Evolutionary conservation across 2,797 vertebrate genomes (phyloP).

Genomic region (Pseudochromis fuscus): DNA sequence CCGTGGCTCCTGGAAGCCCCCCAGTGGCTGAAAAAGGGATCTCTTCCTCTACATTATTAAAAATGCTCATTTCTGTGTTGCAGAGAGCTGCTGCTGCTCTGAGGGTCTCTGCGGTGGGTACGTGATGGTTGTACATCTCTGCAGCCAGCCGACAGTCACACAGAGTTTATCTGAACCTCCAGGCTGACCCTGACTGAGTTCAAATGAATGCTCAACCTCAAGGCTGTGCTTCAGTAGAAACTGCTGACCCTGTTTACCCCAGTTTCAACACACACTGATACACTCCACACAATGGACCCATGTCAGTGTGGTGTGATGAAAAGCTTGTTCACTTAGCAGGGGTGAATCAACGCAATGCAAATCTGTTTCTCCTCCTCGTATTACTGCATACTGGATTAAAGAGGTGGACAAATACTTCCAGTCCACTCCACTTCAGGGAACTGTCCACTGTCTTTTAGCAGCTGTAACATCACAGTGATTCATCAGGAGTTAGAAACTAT

Average conservation of each 20-base stretch:
- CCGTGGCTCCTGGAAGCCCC: constrained; percentile 50
- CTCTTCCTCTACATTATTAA: background rate
- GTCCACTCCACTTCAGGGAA: too few species aligned
- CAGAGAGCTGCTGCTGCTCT: background rate
- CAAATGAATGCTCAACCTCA: constrained; percentile 18
- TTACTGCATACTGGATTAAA: too few species aligned
- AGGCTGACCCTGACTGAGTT: constrained; percentile 51
- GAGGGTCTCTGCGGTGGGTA: constrained; percentile 1
- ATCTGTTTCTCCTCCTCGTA: too few species aligned
- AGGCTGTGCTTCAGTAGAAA: constrained; percentile 23
- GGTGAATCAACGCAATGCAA: too few species aligned
- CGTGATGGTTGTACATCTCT: background rate
- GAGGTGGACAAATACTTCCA: too few species aligned
- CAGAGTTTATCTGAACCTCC: constrained; percentile 28
- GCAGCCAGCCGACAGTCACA: constrained; percentile 21
- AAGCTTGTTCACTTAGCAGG: too few species aligned
- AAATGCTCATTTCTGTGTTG: background rate
- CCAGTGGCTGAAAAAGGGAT: constrained; percentile 56
- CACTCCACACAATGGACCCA: background rate
- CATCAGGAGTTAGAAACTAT: background rate
- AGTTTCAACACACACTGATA: constrained; percentile 41
- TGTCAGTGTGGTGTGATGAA: background rate
- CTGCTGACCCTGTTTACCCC: constrained; percentile 36
- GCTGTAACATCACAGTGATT: background rate
- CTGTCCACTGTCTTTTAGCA: too few species aligned